A percentile compares a stretch with the other conserved stretches of the same genome.
Conservation (phyloP, 2,888 invertebrate genomes). For the Plutella xylostella region DNA sequence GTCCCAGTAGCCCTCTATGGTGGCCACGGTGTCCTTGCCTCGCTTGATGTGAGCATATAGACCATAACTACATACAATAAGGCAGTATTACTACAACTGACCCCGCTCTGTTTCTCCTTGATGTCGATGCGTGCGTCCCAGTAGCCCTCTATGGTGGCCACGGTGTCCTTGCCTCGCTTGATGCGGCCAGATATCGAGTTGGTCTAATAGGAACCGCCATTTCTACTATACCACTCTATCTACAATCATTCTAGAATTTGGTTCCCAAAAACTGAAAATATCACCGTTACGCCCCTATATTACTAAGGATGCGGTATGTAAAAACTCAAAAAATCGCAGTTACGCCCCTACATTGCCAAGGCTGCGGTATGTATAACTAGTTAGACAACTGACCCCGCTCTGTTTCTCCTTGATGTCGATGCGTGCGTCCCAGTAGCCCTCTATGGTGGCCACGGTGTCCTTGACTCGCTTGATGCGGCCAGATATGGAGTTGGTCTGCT, state of each 20-base stretch:
- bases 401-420: constrained; percentile 86
- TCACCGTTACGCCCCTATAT: no score
- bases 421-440: constrained; percentile 93
- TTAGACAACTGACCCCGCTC: constrained; percentile 77
- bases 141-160: constrained; percentile 88
- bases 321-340: no score
- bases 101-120: constrained; percentile 82
- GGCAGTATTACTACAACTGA: no score
- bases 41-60: no score
- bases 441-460: constrained; percentile 86
- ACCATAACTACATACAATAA: no score
- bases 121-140: constrained; percentile 93
- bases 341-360: no score
- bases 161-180: constrained; percentile 87
- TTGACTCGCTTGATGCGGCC: constrained; percentile 90
- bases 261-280: no score
- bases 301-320: no score
- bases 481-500: constrained; percentile 85
- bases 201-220: constrained; percentile 87
- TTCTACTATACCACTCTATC: no score
- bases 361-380: no score
- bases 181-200: constrained; percentile 88
- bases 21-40: constrained; percentile 89
- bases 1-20: constrained; percentile 93
- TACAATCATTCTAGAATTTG: no score